A percentile compares a stretch with the other conserved stretches of the same genome.
Evolutionary conservation across 2,888 invertebrate species (phyloP).

Genomic region (Lasioglossum figueresi): DNA sequence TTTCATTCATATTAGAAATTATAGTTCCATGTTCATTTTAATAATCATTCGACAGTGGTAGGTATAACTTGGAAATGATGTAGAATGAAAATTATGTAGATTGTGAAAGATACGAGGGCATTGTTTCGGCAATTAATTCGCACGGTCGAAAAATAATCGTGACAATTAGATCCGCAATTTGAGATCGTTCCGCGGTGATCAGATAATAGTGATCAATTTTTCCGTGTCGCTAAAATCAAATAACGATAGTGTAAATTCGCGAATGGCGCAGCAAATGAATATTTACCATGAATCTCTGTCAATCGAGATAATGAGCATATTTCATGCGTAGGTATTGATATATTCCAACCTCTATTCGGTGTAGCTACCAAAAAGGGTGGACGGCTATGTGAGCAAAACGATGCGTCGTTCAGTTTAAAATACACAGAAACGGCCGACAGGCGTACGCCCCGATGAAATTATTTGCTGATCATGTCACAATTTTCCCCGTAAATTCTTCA

Average conservation of each 20-base stretch:
- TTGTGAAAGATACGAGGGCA: neutral
- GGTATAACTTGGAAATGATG: too few species aligned
- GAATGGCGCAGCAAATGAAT: constrained; percentile 67
- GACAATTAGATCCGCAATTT: constrained; percentile 26
- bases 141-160: neutral
- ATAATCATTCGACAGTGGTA: too few species aligned
- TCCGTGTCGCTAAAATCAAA: constrained; percentile 67
- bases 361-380: constrained; percentile 64
- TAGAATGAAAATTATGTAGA: neutral
- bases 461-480: constrained; percentile 62
- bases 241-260: constrained; percentile 73
- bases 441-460: constrained; percentile 47
- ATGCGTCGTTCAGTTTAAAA: constrained; percentile 61
- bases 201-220: constrained; percentile 65
- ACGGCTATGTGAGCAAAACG: constrained; percentile 58
- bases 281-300: constrained; percentile 71
- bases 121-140: neutral
- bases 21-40: too few species aligned
- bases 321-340: constrained; percentile 54
- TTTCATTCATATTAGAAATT: too few species aligned
- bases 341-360: constrained; percentile 33
- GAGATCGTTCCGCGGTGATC: neutral
- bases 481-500: constrained; percentile 55
- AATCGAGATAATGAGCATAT: constrained; percentile 64
- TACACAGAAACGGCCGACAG: constrained; percentile 33